phyloP scores from a whole-genome alignment of 2,888 invertebrate genomes.

The Plebejus argus region DNA sequence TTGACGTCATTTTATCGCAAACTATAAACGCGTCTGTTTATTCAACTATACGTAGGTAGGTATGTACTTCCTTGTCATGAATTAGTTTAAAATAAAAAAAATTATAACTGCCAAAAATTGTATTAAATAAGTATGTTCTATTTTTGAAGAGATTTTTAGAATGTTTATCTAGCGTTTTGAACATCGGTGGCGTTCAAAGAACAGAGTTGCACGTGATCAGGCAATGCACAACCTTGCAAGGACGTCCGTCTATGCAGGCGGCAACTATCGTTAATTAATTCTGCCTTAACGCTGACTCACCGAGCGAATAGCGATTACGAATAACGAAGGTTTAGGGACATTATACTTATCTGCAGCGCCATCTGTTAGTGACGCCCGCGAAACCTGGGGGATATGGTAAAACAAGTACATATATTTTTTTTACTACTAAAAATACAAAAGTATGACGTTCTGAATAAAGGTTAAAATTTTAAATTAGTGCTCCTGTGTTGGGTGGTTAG shows the following conservation, averaged over 20 bases:
- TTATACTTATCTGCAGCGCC: constrained; percentile 40
- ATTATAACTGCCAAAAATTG: not conserved
- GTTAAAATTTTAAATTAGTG: not conserved
- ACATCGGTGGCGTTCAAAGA: constrained; percentile 42
- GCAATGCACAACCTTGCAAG: constrained; percentile 72
- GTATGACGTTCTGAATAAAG: too few species aligned
- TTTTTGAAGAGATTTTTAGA: not conserved
- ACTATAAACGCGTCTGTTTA: not conserved
- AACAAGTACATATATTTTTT: not conserved
- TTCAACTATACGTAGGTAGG: not conserved
- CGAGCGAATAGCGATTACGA: too few species aligned
- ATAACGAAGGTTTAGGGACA: constrained; percentile 37
- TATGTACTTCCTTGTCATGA: not conserved
- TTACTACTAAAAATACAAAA: too few species aligned
- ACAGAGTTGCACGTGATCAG: constrained; percentile 41
- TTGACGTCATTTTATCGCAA: constrained; percentile 15
- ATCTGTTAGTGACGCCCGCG: constrained; percentile 39
- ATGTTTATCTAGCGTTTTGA: constrained; percentile 16
- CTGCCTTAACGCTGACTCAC: constrained; percentile 72
- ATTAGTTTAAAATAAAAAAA: not conserved
- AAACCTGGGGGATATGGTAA: not conserved
- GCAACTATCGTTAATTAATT: constrained; percentile 71
- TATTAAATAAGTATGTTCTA: not conserved
- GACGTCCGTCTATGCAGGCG: constrained; percentile 72
- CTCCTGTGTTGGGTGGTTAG: not conserved